Percentiles rank a stretch among this genome's conserved stretches.
Conservation (phyloP, 2,797 vertebrate genomes). For the Microcaecilia unicolor region DNA sequence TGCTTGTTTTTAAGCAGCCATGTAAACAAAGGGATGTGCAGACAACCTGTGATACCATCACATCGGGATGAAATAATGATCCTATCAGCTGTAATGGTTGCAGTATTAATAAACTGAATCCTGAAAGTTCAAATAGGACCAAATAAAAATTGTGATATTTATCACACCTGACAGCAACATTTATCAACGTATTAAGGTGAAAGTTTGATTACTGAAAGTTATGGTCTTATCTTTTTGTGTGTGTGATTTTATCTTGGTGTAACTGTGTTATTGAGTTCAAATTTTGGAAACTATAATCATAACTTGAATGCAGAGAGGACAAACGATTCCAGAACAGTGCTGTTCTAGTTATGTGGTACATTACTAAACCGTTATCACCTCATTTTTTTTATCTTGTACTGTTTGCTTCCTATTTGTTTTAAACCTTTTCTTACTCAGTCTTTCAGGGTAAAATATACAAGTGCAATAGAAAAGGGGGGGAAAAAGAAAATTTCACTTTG, state of each 20-base stretch:
- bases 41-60: conserved; percentile 24
- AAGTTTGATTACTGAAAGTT: conserved; percentile 52
- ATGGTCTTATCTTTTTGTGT: conserved; percentile 43
- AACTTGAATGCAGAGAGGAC: conserved; percentile 37
- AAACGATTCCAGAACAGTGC: conserved; percentile 27
- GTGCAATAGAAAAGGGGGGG: not conserved
- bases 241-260: conserved; percentile 45
- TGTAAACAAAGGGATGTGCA: not conserved
- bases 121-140: conserved; percentile 42
- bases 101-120: conserved; percentile 44
- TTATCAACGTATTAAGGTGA: conserved; percentile 56
- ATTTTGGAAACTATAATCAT: conserved; percentile 29
- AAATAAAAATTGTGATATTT: conserved; percentile 54
- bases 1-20: too few species aligned
- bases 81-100: conserved; percentile 27
- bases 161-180: conserved; percentile 51
- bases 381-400: too few species aligned
- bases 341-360: too few species aligned
- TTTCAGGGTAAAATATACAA: conserved; percentile 7
- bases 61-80: conserved; percentile 12
- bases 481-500: not conserved
- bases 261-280: conserved; percentile 40
- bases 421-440: too few species aligned
- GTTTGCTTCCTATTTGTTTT: too few species aligned
- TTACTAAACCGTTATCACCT: not conserved